Conservation (phyloP, 2,797 vertebrate species). For the Manis crassicaudata region DNA sequence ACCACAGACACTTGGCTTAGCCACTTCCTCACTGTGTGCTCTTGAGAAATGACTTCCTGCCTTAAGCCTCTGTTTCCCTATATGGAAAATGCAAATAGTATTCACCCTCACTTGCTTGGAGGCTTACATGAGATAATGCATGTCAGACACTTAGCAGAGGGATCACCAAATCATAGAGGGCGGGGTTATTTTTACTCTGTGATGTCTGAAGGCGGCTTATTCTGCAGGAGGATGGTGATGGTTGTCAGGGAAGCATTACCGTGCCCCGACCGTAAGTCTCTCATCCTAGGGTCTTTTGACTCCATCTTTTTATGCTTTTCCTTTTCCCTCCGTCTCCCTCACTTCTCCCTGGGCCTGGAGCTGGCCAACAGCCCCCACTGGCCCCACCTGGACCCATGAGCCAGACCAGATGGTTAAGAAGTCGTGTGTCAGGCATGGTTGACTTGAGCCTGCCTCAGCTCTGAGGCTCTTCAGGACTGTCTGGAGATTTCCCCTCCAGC, state of each 20-base stretch:
- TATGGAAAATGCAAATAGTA: neutral
- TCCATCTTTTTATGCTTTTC: neutral
- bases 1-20: neutral
- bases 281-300: neutral
- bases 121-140: neutral
- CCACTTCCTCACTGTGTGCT: neutral
- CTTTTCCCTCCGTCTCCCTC: neutral
- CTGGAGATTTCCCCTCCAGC: neutral
- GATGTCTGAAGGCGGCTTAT: neutral
- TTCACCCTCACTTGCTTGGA: neutral
- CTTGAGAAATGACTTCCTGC: neutral
- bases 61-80: neutral
- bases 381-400: neutral
- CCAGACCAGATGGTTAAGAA: neutral
- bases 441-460: neutral
- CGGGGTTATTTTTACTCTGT: neutral
- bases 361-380: neutral
- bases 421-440: accelerated
- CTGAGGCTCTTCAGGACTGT: no score
- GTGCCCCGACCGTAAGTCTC: neutral
- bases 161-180: no score
- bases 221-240: neutral
- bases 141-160: neutral
- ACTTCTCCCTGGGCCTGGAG: neutral
- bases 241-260: neutral